Evolutionary conservation across 2,888 invertebrate species (phyloP), one percentile per base, ranked within the genome.

Genomic region (Eupithecia insigniata): DNA sequence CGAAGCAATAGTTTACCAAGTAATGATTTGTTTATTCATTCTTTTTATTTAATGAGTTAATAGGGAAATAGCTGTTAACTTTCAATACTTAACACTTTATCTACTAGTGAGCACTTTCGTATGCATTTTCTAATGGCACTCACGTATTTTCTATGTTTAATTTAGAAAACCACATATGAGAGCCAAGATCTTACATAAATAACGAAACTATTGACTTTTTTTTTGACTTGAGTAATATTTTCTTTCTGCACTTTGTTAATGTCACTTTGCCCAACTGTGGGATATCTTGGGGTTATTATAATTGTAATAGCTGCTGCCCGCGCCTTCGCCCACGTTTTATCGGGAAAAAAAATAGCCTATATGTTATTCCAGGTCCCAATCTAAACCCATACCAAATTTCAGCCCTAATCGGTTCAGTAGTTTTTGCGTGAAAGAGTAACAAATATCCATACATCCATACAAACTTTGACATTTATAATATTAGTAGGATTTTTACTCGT

Each of bases 11-110:
- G 12, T 26, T 26, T 10, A n/a, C 22, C 12, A 26, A 26, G 55
- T 26, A 26, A 1, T 22, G 0, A 51, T 22, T 22, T 22, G 55
- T 55, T 55, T 26, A 51, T 26, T 26, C 5, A 26, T 55, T 22
- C 26, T 4, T 14, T 55, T 55, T 55, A 55, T 55, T 26, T 55
- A 26, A 55, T 55, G 12, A 51, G 12, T 14, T 5, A 55, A 26
- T 55, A 26, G 26, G 22, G 22, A 32, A 61, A 62, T 34, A 32
- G 61, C 65, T 32, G 67, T 70, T 51, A 66, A 67, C 74, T 74
- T 74, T 74, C 69, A 69, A 72, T 66, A 65, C 22, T 73, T 73
- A n/a, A 71, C 73, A 58, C 69, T 70, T 66, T 60, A 36, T 60
- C 34, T 51, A 58, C 32, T 12, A 14, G 34, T 34, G 1, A 36